Conservation (phyloP, 2,113 vertebrate genomes). For the Loxodonta africana region DNA sequence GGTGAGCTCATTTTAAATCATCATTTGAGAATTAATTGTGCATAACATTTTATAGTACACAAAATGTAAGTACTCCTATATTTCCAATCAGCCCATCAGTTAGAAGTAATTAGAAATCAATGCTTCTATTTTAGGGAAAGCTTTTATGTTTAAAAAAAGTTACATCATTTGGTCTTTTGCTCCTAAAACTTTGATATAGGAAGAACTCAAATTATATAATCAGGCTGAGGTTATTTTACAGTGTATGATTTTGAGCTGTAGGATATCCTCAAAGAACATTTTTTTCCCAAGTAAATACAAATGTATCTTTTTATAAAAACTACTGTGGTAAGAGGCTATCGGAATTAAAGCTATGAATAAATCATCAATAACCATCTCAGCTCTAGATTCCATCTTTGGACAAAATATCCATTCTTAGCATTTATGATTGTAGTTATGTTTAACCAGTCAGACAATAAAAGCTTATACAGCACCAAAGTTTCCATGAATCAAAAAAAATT, state of each 20-base stretch:
- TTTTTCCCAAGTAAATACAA: not conserved
- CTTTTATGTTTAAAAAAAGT: not conserved
- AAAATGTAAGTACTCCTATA: not conserved
- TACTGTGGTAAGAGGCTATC: not conserved
- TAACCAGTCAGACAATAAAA: not conserved
- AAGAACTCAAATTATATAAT: not conserved
- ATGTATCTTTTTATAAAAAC: not conserved
- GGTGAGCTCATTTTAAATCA: not conserved
- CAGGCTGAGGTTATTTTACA: not conserved
- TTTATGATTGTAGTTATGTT: not conserved
- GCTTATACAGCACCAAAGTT: not conserved
- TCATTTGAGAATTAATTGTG: not conserved
- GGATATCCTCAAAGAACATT: not conserved
- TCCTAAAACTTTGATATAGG: not conserved
- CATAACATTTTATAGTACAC: not conserved
- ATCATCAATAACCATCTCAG: not conserved
- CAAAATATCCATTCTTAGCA: not conserved
- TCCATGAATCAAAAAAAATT: not conserved
- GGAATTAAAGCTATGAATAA: not conserved
- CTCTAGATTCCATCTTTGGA: not conserved
- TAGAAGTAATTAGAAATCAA: not conserved
- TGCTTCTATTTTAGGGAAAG: not conserved
- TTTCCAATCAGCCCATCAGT: not conserved
- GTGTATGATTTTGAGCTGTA: not conserved
- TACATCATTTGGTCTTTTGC: not conserved